These are phyloP conservation scores for Phania funesta DNA, from an alignment of 2,888 invertebrate species.

Conservation along the genomic window DNA sequence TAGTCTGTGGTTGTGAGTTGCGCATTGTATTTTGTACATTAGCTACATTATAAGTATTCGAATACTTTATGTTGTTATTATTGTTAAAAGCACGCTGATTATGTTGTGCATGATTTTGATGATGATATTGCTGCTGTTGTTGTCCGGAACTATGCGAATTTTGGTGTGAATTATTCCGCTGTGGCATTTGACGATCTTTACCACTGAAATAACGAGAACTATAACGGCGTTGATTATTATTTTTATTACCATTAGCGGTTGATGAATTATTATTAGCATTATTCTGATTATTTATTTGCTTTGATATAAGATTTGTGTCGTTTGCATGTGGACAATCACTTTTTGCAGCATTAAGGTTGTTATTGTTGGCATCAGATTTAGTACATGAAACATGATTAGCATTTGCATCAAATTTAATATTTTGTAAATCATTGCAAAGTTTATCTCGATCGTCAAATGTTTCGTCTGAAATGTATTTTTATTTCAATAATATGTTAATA, in stretches of 20 bases:
- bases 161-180: conserved; percentile 53
- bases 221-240: conserved; percentile 69
- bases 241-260: conserved; percentile 7
- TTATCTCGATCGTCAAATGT: conserved; percentile 65
- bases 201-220: conserved; percentile 72
- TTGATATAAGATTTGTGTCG: background rate
- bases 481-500: background rate
- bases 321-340: conserved; percentile 8
- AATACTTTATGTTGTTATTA: conserved; percentile 24
- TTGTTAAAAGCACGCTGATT: conserved; percentile 46
- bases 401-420: conserved; percentile 69
- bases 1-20: conserved; percentile 21
- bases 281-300: conserved; percentile 42
- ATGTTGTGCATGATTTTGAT: conserved; percentile 52
- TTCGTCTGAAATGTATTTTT: conserved; percentile 51
- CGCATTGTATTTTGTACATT: conserved; percentile 35
- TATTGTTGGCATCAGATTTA: conserved; percentile 70
- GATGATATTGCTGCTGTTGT: conserved; percentile 30
- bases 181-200: conserved; percentile 70
- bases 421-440: conserved; percentile 57
- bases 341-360: conserved; percentile 23
- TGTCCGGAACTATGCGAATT: background rate
- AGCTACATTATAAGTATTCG: conserved; percentile 30
- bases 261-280: conserved; percentile 13
- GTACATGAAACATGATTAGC: conserved; percentile 58